Conservation (phyloP, 2,797 vertebrate species). For the Eupleurogrammus muticus region DNA sequence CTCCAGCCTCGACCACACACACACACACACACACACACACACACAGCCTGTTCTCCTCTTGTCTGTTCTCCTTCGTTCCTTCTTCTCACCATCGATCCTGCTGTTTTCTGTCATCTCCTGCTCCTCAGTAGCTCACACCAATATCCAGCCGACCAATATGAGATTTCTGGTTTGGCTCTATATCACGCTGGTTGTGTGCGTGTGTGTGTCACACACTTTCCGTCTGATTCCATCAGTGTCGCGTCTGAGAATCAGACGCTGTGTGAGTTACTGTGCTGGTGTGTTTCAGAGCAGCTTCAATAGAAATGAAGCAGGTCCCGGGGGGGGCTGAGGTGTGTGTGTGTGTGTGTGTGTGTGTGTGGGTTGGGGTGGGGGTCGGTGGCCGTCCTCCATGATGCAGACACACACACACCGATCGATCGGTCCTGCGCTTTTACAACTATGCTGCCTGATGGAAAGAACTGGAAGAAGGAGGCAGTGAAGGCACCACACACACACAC, state of each 20-base stretch:
- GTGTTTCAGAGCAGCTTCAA: slow-evolving; percentile 67
- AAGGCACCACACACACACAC: not conserved
- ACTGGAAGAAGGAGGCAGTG: slow-evolving; percentile 21
- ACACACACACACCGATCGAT: slow-evolving; percentile 66
- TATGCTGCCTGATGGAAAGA: slow-evolving; percentile 56
- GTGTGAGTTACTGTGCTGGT: slow-evolving; percentile 50
- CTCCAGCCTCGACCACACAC: slow-evolving; percentile 35
- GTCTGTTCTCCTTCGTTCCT: not conserved
- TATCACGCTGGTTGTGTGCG: slow-evolving; percentile 13
- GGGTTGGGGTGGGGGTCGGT: too few relatives aligned
- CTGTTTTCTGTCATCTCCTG: slow-evolving; percentile 31
- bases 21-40: too few relatives aligned
- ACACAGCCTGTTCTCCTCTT: too few relatives aligned
- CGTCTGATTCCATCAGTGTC: slow-evolving; percentile 60
- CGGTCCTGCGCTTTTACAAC: slow-evolving; percentile 47
- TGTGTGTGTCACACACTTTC: slow-evolving; percentile 43
- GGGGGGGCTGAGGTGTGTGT: too few relatives aligned
- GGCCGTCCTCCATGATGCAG: slow-evolving; percentile 47
- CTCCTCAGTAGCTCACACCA: slow-evolving; percentile 29
- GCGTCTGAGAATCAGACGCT: slow-evolving; percentile 23
- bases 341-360: too few relatives aligned
- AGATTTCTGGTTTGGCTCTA: slow-evolving; percentile 55
- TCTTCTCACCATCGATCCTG: slow-evolving; percentile 46
- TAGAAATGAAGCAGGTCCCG: slow-evolving; percentile 65
- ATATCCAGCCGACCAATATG: slow-evolving; percentile 51